Evolutionary conservation across 1,140 invertebrate genomes (phyloP).

Genomic region (Aphidius gifuensis): DNA sequence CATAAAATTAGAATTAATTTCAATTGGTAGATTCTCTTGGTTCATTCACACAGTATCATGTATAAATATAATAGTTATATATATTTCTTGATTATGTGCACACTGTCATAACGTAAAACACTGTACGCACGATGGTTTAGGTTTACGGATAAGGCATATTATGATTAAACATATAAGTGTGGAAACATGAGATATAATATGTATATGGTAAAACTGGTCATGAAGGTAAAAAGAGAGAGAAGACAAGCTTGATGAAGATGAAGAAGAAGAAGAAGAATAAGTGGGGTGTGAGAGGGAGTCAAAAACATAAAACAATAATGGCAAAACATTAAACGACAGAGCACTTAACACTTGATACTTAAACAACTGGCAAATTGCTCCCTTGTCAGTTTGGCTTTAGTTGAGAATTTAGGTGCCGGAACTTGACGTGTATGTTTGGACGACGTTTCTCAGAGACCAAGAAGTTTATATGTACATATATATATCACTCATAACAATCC

Average conservation of each 20-base stretch:
- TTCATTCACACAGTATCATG: too few species aligned
- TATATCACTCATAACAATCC: too few species aligned
- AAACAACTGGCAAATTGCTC: slow-evolving; percentile 58
- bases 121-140: too few species aligned
- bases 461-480: too few species aligned
- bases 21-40: slow-evolving; percentile 37
- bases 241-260: too few species aligned
- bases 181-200: slow-evolving; percentile 18
- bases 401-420: slow-evolving; percentile 51
- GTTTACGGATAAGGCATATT: background rate
- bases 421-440: slow-evolving; percentile 29
- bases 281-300: slow-evolving; percentile 31
- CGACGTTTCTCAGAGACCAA: slow-evolving; percentile 9
- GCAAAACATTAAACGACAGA: slow-evolving; percentile 53
- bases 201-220: slow-evolving; percentile 14
- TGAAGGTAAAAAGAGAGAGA: too few species aligned
- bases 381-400: slow-evolving; percentile 51
- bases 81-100: too few species aligned
- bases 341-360: slow-evolving; percentile 58
- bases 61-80: too few species aligned
- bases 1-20: slow-evolving; percentile 54
- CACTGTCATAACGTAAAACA: slow-evolving; percentile 25
- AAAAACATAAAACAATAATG: slow-evolving; percentile 57
- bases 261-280: too few species aligned
- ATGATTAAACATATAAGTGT: slow-evolving; percentile 7